These are phyloP conservation scores for Mythimna impura DNA, from an alignment of 2,888 invertebrate species.

Conservation along the genomic window DNA sequence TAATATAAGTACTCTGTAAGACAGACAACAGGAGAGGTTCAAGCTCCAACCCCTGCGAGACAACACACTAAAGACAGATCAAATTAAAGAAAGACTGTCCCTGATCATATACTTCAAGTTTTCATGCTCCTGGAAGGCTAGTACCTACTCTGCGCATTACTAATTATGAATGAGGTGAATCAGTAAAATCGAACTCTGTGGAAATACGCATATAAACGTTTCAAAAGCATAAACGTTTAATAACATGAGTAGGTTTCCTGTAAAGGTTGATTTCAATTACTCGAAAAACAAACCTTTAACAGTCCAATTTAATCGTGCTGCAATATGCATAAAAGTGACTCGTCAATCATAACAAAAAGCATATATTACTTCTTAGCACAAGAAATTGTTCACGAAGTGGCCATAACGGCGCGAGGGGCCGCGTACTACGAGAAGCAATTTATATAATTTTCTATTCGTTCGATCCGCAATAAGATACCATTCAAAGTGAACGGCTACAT, in stretches of 20 bases:
- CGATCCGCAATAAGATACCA: constrained; percentile 80
- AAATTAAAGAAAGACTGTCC: neutral
- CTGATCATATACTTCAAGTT: neutral
- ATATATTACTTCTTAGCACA: constrained; percentile 65
- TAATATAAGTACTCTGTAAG: too few species aligned
- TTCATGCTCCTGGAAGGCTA: neutral
- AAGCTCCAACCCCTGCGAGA: neutral
- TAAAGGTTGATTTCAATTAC: constrained; percentile 17
- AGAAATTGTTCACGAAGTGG: constrained; percentile 79
- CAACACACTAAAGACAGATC: neutral
- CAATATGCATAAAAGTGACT: constrained; percentile 46
- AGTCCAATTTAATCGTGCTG: constrained; percentile 28
- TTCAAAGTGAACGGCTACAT: constrained; percentile 79
- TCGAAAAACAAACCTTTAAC: constrained; percentile 18
- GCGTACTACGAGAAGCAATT: constrained; percentile 83
- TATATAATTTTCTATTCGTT: constrained; percentile 84
- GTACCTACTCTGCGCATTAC: neutral
- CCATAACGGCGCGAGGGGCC: constrained; percentile 69
- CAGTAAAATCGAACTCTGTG: neutral
- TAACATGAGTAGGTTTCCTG: neutral
- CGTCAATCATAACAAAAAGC: constrained; percentile 69
- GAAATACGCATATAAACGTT: neutral
- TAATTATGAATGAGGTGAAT: too few species aligned
- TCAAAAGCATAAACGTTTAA: neutral
- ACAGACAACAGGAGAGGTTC: neutral